Evolutionary conservation across 2,113 vertebrate genomes (phyloP).

Genomic region (Pipra filicauda): DNA sequence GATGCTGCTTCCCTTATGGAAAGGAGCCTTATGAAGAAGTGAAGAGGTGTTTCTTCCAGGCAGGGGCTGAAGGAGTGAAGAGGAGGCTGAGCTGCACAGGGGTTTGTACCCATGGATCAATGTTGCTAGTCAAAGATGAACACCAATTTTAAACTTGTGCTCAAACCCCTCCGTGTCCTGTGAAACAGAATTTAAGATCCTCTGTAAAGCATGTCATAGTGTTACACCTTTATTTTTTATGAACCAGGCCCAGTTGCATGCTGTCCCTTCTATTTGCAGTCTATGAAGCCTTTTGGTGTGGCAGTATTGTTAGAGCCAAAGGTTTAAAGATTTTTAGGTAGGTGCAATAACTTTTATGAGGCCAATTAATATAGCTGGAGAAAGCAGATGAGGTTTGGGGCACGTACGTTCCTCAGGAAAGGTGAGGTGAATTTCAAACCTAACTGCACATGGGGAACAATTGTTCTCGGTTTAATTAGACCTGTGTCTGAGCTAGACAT

Average conservation of each 20-base stretch:
- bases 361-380: background rate
- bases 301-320: background rate
- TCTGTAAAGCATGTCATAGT: background rate
- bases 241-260: background rate
- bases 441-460: background rate
- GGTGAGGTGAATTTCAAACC: background rate
- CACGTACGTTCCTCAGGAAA: background rate
- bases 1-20: background rate
- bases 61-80: background rate
- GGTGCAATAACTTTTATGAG: background rate
- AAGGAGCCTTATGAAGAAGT: background rate
- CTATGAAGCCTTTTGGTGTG: background rate
- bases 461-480: constrained; percentile 27
- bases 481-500: background rate
- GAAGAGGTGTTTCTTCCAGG: background rate
- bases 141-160: background rate
- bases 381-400: background rate
- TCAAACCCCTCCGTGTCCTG: background rate
- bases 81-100: background rate
- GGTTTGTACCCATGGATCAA: background rate
- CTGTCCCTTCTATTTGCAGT: background rate
- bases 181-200: background rate
- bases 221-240: background rate
- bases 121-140: background rate
- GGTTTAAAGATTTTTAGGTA: background rate